These are phyloP conservation scores for Coelopa frigida DNA, from an alignment of 1,140 invertebrate species.

Conservation along the genomic window DNA sequence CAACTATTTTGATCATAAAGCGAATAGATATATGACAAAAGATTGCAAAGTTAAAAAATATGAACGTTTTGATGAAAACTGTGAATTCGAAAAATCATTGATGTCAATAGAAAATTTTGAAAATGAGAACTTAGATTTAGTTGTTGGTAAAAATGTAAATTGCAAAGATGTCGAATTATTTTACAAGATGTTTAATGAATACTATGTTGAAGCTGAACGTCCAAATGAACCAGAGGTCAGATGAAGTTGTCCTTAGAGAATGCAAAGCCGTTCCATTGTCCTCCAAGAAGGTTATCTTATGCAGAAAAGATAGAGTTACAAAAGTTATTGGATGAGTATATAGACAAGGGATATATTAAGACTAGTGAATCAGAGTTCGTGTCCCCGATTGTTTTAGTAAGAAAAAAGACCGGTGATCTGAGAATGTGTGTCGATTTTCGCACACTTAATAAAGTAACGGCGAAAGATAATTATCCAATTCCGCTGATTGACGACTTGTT, in stretches of 20 bases:
- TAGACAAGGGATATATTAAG: conserved; percentile 20
- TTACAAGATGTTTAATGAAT: too few relatives aligned
- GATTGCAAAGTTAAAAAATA: too few relatives aligned
- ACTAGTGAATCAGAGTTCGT: conserved; percentile 25
- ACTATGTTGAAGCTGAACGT: not conserved
- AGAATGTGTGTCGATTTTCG: conserved; percentile 26
- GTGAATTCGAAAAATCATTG: not conserved
- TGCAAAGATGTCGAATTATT: too few relatives aligned
- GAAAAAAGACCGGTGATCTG: conserved; percentile 21
- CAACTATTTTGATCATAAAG: too few relatives aligned
- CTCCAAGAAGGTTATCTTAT: conserved; percentile 19
- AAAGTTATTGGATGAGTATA: conserved; percentile 21
- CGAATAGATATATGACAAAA: too few relatives aligned
- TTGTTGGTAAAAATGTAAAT: not conserved
- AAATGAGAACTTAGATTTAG: not conserved
- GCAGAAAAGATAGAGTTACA: conserved; percentile 16
- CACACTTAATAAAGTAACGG: conserved; percentile 19
- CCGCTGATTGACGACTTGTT: conserved; percentile 34
- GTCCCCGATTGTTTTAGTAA: conserved; percentile 25
- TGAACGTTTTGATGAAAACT: not conserved
- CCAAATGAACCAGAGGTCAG: not conserved
- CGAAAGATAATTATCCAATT: conserved; percentile 25
- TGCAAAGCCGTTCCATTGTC: conserved; percentile 15
- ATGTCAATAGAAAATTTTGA: conserved; percentile 6
- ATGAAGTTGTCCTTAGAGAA: conserved; percentile 11